Evolutionary conservation across 2,797 vertebrate genomes (phyloP).

Genomic region (Ptychobarbus kaznakovi): DNA sequence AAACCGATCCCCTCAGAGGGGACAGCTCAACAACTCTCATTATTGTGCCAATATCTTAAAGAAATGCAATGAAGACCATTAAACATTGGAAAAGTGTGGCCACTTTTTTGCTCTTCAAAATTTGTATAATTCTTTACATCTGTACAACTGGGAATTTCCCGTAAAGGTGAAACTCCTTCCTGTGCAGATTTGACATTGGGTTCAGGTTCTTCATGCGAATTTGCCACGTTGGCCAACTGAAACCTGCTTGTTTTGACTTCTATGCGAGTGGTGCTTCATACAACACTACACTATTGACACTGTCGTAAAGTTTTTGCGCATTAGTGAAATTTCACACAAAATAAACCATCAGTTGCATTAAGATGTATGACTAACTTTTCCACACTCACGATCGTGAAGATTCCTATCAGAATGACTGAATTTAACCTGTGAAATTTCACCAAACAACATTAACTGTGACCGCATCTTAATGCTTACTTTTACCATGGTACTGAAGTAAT

Average conservation of each 20-base stretch:
- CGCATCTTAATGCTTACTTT: neutral
- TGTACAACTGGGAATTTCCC: neutral
- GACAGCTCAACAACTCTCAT: slow-evolving; percentile 99
- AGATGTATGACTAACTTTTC: neutral
- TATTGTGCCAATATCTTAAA: slow-evolving; percentile 97
- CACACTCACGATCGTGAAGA: neutral
- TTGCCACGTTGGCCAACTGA: neutral
- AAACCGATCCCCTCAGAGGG: slow-evolving; percentile 96
- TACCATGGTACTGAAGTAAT: neutral
- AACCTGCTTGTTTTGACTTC: neutral
- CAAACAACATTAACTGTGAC: neutral
- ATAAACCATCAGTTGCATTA: no score
- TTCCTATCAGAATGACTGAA: neutral
- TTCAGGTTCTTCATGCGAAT: neutral
- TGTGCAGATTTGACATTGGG: neutral
- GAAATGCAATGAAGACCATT: neutral
- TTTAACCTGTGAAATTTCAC: neutral
- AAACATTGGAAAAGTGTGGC: neutral
- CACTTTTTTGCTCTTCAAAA: no score
- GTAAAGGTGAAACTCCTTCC: neutral
- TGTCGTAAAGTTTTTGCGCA: no score
- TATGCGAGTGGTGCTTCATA: neutral
- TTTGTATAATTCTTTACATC: no score
- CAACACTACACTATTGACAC: no score
- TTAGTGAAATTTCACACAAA: no score